Evolutionary conservation across 2,797 vertebrate genomes (phyloP).

Genomic region (Dromococcyx pavoninus): DNA sequence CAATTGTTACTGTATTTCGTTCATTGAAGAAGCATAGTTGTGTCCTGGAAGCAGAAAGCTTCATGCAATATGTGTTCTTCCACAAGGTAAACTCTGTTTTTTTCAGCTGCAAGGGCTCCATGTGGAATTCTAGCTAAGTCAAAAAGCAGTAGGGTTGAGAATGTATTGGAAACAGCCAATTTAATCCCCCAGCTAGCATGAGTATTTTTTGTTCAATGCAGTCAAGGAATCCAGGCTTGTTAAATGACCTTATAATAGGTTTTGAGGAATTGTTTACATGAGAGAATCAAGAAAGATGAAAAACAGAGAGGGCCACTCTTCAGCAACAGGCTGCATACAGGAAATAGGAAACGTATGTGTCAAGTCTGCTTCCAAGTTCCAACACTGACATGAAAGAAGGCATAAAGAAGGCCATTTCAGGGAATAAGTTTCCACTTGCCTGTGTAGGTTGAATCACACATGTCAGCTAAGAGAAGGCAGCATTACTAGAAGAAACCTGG

Average conservation of each 20-base stretch:
- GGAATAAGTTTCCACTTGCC: neutral
- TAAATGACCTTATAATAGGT: conserved; percentile 39
- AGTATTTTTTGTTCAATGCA: conserved; percentile 22
- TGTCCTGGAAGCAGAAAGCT: neutral
- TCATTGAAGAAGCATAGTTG: neutral
- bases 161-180: conserved; percentile 16
- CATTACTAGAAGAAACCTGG: neutral
- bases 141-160: conserved; percentile 28
- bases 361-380: conserved; percentile 47
- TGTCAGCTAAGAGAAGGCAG: neutral
- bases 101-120: neutral
- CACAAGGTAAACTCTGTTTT: neutral
- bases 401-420: neutral
- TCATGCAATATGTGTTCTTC: neutral
- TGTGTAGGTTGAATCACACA: neutral
- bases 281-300: conserved; percentile 22
- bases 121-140: conserved; percentile 32
- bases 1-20: neutral
- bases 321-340: conserved; percentile 8
- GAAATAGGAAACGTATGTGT: conserved; percentile 59
- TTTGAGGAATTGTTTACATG: conserved; percentile 53
- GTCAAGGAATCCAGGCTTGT: conserved; percentile 17
- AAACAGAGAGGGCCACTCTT: conserved; percentile 36
- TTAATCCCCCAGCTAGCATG: conserved; percentile 11
- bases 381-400: conserved; percentile 2